These are phyloP conservation scores for Silurus meridionalis DNA, from an alignment of 2,113 vertebrate genomes.

Conservation along the genomic window DNA sequence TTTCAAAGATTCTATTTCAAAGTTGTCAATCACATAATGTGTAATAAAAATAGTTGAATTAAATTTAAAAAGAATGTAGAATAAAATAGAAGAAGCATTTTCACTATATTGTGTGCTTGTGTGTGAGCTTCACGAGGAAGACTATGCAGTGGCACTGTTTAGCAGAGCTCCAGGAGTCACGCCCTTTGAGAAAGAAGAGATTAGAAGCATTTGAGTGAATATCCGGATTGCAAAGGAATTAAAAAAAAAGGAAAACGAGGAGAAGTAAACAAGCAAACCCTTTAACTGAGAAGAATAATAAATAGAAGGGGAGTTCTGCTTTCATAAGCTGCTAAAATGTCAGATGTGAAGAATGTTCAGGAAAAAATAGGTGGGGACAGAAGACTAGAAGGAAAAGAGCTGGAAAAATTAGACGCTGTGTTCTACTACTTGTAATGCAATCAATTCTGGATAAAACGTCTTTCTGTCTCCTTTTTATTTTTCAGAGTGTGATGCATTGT, in stretches of 20 bases:
- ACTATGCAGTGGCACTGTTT: slow-evolving; percentile 1
- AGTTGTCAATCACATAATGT: background rate
- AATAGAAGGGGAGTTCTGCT: slow-evolving; percentile 22
- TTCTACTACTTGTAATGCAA: slow-evolving; percentile 39
- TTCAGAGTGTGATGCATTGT: slow-evolving; percentile 6
- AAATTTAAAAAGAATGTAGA: background rate
- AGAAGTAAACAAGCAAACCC: slow-evolving; percentile 13
- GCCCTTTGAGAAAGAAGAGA: slow-evolving; percentile 34
- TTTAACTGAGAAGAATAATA: slow-evolving; percentile 34
- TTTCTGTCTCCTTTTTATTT: slow-evolving; percentile 18
- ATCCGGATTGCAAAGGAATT: slow-evolving; percentile 32
- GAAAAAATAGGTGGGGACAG: background rate
- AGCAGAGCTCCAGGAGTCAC: slow-evolving; percentile 6
- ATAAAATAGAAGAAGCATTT: background rate
- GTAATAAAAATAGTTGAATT: background rate
- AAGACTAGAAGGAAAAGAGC: background rate
- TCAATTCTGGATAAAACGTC: slow-evolving; percentile 34
- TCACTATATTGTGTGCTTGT: background rate
- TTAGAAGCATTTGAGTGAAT: slow-evolving; percentile 33
- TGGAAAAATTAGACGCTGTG: slow-evolving; percentile 9
- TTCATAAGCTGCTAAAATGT: slow-evolving; percentile 33
- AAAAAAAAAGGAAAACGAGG: background rate
- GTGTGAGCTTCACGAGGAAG: slow-evolving; percentile 10
- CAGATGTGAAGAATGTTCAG: slow-evolving; percentile 18
- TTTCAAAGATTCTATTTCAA: background rate